Conservation (phyloP, 2,113 vertebrate genomes). For the Choloepus hoffmanni region DNA sequence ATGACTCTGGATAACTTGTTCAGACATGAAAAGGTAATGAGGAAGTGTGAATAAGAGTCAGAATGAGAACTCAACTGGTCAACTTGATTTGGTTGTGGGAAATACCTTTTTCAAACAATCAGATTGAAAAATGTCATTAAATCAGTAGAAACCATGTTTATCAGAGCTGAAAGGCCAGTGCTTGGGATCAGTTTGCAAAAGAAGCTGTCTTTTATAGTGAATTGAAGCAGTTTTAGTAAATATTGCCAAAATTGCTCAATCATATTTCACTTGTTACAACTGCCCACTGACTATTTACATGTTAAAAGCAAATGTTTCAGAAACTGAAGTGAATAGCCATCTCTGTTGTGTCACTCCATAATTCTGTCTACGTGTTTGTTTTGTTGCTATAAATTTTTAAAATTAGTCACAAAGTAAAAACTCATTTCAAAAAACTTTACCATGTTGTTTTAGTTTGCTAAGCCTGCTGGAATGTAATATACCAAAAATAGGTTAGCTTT, state of each 20-base stretch:
- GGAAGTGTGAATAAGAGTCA: background rate
- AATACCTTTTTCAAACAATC: constrained; percentile 50
- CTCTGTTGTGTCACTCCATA: background rate
- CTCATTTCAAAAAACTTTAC: background rate
- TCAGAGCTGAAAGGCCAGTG: constrained; percentile 26
- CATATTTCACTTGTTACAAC: background rate
- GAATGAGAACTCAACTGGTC: background rate
- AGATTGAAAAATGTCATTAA: constrained; percentile 19
- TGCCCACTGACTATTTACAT: background rate
- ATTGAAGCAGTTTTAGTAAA: background rate
- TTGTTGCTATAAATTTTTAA: background rate
- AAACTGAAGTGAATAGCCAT: background rate
- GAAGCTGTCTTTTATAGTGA: background rate
- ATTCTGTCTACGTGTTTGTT: background rate
- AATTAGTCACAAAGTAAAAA: constrained; percentile 14
- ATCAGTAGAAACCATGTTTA: background rate
- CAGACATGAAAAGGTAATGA: background rate
- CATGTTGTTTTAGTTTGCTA: no score
- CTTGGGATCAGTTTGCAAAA: constrained; percentile 17
- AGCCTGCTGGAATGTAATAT: no score
- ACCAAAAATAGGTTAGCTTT: no score
- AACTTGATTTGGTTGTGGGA: constrained; percentile 22
- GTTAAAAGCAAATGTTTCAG: background rate
- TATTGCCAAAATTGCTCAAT: background rate
- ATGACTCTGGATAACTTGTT: constrained; percentile 34